These are phyloP conservation scores for Myxocyprinus asiaticus DNA, from an alignment of 2,113 vertebrate genomes.

Conservation along the genomic window DNA sequence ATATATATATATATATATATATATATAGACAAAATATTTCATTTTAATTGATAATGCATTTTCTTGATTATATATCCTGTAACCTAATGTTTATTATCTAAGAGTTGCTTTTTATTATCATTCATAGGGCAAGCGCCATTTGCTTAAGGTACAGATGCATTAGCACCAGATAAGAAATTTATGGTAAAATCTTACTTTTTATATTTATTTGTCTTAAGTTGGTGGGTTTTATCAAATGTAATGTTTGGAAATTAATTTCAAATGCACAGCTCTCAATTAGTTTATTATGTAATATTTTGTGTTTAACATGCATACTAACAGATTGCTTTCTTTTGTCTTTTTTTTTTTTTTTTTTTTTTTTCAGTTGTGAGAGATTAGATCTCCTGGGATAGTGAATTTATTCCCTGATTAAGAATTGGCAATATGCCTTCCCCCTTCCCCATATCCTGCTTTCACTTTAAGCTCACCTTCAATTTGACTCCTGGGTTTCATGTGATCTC, in stretches of 20 bases:
- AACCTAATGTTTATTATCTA: neutral
- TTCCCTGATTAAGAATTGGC: constrained; percentile 47
- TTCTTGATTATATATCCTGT: neutral
- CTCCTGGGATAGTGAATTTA: constrained; percentile 40
- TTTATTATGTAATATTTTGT: too few relatives aligned
- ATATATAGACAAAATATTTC: too few relatives aligned
- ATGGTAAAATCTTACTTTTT: constrained; percentile 55
- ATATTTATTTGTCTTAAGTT: too few relatives aligned
- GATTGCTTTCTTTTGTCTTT: neutral
- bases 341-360: constrained; percentile 3
- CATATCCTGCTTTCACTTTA: neutral
- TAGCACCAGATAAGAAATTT: constrained; percentile 52
- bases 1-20: too few relatives aligned
- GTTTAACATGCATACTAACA: neutral
- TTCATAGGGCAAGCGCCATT: constrained; percentile 61
- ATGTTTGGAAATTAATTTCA: too few relatives aligned
- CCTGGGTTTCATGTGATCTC: constrained; percentile 2
- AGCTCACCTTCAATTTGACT: neutral
- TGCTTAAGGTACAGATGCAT: constrained; percentile 72
- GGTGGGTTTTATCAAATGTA: too few relatives aligned
- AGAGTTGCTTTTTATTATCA: neutral
- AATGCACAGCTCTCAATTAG: too few relatives aligned
- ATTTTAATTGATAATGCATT: too few relatives aligned
- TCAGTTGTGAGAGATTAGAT: neutral
- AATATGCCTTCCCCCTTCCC: constrained; percentile 64